A percentile compares a stretch with the other conserved stretches of the same genome.
phyloP scores from a whole-genome alignment of 2,888 invertebrate genomes.

The Amphipyra berbera region DNA sequence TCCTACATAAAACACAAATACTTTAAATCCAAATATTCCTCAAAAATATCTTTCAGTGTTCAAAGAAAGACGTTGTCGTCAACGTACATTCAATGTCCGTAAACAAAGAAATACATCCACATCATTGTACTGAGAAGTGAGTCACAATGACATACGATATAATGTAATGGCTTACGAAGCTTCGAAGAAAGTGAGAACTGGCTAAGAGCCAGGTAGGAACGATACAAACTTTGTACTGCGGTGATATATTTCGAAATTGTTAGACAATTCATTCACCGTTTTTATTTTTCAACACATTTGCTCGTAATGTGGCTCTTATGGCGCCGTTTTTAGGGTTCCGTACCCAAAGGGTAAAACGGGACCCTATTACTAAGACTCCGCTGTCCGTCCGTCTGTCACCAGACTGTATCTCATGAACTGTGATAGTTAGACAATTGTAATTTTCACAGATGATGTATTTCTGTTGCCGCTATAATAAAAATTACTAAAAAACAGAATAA shows the following conservation, averaged over 20 bases:
- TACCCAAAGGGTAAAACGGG: too few relatives aligned
- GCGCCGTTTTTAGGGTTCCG: too few relatives aligned
- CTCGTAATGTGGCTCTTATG: too few relatives aligned
- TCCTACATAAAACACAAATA: too few relatives aligned
- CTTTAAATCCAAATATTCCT: background rate
- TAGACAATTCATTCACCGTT: slow-evolving; percentile 3
- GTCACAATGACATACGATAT: slow-evolving; percentile 24
- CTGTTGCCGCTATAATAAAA: too few relatives aligned
- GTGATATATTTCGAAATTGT: slow-evolving; percentile 12
- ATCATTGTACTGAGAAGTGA: slow-evolving; percentile 16
- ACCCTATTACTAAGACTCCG: too few relatives aligned
- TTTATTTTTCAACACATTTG: too few relatives aligned
- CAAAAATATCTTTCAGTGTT: background rate
- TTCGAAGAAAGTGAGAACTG: slow-evolving; percentile 1
- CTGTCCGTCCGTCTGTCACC: too few relatives aligned
- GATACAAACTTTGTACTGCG: slow-evolving; percentile 5
- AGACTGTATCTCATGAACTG: too few relatives aligned
- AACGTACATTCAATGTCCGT: slow-evolving; percentile 8
- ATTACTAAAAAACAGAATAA: too few relatives aligned
- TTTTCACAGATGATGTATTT: too few relatives aligned
- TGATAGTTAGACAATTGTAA: too few relatives aligned
- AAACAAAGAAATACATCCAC: slow-evolving; percentile 28
- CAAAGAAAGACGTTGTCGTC: slow-evolving; percentile 10
- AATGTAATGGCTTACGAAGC: slow-evolving; percentile 4
- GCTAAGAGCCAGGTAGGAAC: slow-evolving; percentile 6